Conservation (phyloP, 2,888 invertebrate species). For the Nymphalis c-album region DNA sequence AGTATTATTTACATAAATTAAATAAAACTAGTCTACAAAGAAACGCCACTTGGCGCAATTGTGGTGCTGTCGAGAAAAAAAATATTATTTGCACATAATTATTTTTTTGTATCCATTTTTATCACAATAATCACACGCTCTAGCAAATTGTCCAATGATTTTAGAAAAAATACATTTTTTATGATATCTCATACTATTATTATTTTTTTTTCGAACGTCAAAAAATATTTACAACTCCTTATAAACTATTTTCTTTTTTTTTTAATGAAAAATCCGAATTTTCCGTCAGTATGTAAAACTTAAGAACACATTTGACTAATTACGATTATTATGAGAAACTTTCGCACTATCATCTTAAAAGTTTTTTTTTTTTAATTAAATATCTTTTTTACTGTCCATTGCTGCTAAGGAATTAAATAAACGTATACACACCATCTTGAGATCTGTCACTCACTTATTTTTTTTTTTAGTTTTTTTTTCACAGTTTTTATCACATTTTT, state of each 20-base stretch:
- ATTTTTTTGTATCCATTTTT: constrained; percentile 39
- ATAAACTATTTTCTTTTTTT: constrained; percentile 41
- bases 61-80: constrained; percentile 54
- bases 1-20: constrained; percentile 38
- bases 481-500: constrained; percentile 76
- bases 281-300: constrained; percentile 36
- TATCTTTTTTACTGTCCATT: constrained; percentile 55
- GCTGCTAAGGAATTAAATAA: constrained; percentile 66
- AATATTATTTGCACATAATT: constrained; percentile 52
- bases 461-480: constrained; percentile 71
- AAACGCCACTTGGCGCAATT: constrained; percentile 44
- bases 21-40: constrained; percentile 37
- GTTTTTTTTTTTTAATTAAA: constrained; percentile 34
- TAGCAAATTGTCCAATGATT: constrained; percentile 48
- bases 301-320: constrained; percentile 37
- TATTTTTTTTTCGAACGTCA: constrained; percentile 31
- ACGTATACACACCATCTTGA: constrained; percentile 65
- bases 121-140: constrained; percentile 49
- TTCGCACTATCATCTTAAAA: constrained; percentile 29
- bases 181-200: constrained; percentile 39
- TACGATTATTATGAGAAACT: constrained; percentile 30
- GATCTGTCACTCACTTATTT: constrained; percentile 78
- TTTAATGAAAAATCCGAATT: constrained; percentile 39
- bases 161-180: constrained; percentile 56
- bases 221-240: constrained; percentile 57